Conservation (phyloP, 2,113 vertebrate genomes). For the Centropristis striata region DNA sequence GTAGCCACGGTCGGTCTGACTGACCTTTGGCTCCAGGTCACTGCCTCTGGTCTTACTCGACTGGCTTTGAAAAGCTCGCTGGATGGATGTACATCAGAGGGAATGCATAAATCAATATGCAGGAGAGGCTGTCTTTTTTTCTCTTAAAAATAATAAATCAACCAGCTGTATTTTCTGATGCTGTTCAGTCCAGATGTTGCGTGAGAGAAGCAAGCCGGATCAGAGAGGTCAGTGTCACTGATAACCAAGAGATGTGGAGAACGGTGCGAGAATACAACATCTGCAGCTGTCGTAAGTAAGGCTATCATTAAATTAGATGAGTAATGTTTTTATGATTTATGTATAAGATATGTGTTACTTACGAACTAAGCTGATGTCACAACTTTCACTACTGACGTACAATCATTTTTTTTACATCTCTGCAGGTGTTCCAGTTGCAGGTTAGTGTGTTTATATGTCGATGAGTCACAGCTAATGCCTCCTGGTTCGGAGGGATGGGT, state of each 20-base stretch:
- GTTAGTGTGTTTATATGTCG: conserved; percentile 23
- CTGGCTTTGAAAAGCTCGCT: conserved; percentile 47
- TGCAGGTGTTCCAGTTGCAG: conserved; percentile 10
- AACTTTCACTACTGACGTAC: conserved; percentile 2
- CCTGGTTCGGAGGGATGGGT: conserved; percentile 16
- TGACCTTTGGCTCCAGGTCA: conserved; percentile 60
- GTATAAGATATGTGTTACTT: not conserved
- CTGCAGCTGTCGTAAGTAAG: not conserved
- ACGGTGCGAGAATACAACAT: too few species aligned
- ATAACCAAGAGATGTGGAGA: conserved; percentile 1
- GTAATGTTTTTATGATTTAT: conserved; percentile 17
- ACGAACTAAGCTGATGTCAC: not conserved
- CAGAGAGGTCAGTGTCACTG: not conserved
- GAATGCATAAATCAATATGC: conserved; percentile 54
- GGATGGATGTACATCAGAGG: conserved; percentile 47
- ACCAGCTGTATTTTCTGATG: conserved; percentile 10
- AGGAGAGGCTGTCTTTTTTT: conserved; percentile 20
- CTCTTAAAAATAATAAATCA: conserved; percentile 31
- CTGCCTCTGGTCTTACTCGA: conserved; percentile 46
- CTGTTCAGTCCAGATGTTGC: conserved; percentile 3
- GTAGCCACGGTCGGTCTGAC: conserved; percentile 28
- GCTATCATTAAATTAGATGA: conserved; percentile 22
- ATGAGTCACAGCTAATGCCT: conserved; percentile 37
- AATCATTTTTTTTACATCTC: conserved; percentile 3
- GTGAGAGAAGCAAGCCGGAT: not conserved